Evolutionary conservation across 2,113 vertebrate species (phyloP), one percentile per base, ranked within the genome.

Genomic region (Cheilinus undulatus): DNA sequence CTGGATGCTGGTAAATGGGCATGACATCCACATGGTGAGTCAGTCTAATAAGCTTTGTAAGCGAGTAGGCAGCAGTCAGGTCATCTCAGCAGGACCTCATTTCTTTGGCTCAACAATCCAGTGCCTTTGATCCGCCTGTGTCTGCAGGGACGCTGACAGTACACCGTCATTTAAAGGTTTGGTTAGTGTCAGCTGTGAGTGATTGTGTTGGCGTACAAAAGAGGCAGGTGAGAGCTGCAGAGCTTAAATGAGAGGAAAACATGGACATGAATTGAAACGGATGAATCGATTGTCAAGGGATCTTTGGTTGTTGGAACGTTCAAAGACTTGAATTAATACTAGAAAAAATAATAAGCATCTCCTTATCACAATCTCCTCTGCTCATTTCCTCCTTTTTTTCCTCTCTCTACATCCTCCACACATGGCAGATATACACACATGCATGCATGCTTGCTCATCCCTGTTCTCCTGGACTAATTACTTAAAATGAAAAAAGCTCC

Each of bases 401-500:
- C 38, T 24, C 72, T 62, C 59, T 53, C 63, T 64, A 74, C 65
- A 34, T 48, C 34, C n/a, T n/a, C 56, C 30, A 30, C 54, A 69
- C 61, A 34, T 63, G 67, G 73, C 30, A 73, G 43, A 73, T 63
- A 62, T 61, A 52, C 65, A 67, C 60, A 54, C 73, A 69, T 67
- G 54, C 34, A 34, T 65, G 78, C 60, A 53, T 61, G 72, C 83
- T 73, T 73, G 49, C 79, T 83, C 80, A 81, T 82, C 62, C 69
- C 64, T 38, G 78, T 83, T 93, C 88, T 87, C 87, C 66, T 73
- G 46, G 83, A 77, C 88, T 95, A 95, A 96, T 96, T 95, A 93
- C 88, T 89, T 90, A 80, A 92, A 93, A 86, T 88, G 75, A 76
- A 89, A 80, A 91, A 93, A 89, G 64, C 92, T 93, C 92, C 87